These are phyloP conservation scores for Lytechinus variegatus DNA, from an alignment of 35 echinoderm and acorn worm genomes.

Conservation along the genomic window DNA sequence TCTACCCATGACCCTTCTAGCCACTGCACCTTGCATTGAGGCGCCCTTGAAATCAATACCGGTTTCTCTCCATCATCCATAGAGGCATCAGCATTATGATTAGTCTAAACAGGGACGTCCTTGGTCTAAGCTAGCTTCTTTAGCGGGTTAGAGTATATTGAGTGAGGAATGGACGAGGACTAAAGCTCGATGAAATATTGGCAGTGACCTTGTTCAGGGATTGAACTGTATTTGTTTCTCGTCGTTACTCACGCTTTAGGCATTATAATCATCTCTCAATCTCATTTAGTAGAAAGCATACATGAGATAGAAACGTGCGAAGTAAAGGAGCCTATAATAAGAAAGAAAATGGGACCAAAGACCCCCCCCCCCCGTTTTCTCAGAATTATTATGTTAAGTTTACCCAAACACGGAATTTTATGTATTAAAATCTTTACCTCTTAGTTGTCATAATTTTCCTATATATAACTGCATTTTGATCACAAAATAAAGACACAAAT, in stretches of 20 bases:
- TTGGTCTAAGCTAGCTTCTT: not conserved
- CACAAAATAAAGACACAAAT: too few species aligned
- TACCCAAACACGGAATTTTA: too few species aligned
- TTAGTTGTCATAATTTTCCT: too few species aligned
- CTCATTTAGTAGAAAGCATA: not conserved
- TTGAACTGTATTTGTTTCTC: not conserved
- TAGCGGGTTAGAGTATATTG: not conserved
- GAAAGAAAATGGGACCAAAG: not conserved
- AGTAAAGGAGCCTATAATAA: not conserved
- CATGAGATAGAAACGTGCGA: not conserved
- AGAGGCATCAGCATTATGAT: not conserved
- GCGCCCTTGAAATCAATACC: too few species aligned
- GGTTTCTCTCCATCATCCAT: too few species aligned
- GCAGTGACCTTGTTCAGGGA: not conserved
- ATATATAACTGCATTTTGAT: too few species aligned
- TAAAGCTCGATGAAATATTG: not conserved
- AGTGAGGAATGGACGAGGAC: not conserved
- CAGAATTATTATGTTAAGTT: too few species aligned
- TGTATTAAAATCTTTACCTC: too few species aligned
- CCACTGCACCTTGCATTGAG: too few species aligned
- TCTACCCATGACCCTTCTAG: too few species aligned
- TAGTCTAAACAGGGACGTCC: not conserved
- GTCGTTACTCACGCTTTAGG: not conserved
- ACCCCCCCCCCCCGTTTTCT: not conserved
- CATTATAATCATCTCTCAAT: not conserved